Conservation (phyloP, 2,888 invertebrate species). For the Drosophila flavopinicola region DNA sequence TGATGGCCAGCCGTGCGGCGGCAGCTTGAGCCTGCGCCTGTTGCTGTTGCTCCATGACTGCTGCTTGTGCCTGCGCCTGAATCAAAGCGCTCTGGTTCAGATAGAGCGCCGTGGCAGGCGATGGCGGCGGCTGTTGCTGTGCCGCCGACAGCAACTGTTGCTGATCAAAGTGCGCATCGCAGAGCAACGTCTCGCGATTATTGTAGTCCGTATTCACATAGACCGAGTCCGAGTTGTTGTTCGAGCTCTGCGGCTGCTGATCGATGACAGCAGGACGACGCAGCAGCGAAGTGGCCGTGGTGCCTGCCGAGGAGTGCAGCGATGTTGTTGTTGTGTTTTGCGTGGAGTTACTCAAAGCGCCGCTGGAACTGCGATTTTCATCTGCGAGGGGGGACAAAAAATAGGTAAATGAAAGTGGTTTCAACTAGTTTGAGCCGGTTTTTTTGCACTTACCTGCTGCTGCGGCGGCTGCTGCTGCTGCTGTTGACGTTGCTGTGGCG, state of each 20-base stretch:
- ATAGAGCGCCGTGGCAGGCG: constrained; percentile 74
- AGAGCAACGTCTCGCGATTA: constrained; percentile 82
- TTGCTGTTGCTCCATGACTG: constrained; percentile 41
- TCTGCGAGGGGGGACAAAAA: constrained; percentile 45
- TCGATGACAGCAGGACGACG: constrained; percentile 38
- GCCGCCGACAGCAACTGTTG: constrained; percentile 71
- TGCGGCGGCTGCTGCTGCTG: constrained; percentile 21
- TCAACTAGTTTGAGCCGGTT: constrained; percentile 22
- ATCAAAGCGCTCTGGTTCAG: constrained; percentile 73
- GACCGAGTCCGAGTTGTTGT: constrained; percentile 75
- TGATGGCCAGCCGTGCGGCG: constrained; percentile 69
- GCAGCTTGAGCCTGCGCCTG: constrained; percentile 43
- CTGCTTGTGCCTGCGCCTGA: constrained; percentile 61
- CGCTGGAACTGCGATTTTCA: constrained; percentile 70
- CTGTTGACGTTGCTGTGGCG: constrained; percentile 51
- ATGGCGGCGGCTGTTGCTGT: constrained; percentile 70
- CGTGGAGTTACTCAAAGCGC: constrained; percentile 68
- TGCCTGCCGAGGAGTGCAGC: constrained; percentile 72
- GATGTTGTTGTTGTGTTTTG: constrained; percentile 78
- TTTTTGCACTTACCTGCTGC: constrained; percentile 43
- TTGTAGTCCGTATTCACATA: constrained; percentile 83
- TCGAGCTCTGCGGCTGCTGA: constrained; percentile 41
- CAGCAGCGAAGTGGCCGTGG: constrained; percentile 36
- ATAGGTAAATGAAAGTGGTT: constrained; percentile 35
- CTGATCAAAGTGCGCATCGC: constrained; percentile 78